A percentile compares a stretch with the other conserved stretches of the same genome.
Evolutionary conservation across 2,113 vertebrate species (phyloP).

Genomic region (Meleagris gallopavo): DNA sequence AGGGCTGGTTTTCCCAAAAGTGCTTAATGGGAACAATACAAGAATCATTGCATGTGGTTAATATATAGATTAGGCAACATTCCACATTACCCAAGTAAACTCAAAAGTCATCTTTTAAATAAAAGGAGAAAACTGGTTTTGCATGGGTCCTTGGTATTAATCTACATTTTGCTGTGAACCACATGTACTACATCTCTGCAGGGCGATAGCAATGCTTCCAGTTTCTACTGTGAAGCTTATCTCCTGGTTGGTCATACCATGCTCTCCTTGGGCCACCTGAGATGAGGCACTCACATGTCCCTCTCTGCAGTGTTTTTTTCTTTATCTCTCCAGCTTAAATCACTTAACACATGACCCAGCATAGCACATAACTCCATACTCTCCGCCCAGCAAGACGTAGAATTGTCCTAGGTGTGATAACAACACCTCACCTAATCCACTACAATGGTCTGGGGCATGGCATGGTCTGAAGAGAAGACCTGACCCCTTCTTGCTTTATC

Average conservation of each 20-base stretch:
- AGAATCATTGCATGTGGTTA: not conserved
- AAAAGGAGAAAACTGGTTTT: not conserved
- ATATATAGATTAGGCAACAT: not conserved
- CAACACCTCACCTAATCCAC: not conserved
- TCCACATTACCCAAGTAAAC: not conserved
- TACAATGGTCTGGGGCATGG: fast-evolving
- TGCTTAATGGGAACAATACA: not conserved
- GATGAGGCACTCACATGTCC: not conserved
- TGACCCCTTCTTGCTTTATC: not conserved
- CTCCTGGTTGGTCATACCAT: not conserved
- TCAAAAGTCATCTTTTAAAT: not conserved
- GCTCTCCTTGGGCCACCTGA: not conserved
- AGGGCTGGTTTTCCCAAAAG: not conserved
- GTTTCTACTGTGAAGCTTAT: not conserved
- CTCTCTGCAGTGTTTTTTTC: not conserved
- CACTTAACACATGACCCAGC: not conserved
- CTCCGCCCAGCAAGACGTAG: not conserved
- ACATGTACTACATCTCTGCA: not conserved
- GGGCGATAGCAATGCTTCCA: not conserved
- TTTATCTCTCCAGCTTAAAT: not conserved
- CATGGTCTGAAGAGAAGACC: not conserved
- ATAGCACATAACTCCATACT: not conserved
- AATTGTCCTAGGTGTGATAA: not conserved
- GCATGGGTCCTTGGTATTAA: not conserved
- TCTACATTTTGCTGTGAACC: not conserved